Evolutionary conservation across 2,797 vertebrate species (phyloP), one percentile per base, ranked within the genome.

Genomic region (Acrossocheilus fasciatus): DNA sequence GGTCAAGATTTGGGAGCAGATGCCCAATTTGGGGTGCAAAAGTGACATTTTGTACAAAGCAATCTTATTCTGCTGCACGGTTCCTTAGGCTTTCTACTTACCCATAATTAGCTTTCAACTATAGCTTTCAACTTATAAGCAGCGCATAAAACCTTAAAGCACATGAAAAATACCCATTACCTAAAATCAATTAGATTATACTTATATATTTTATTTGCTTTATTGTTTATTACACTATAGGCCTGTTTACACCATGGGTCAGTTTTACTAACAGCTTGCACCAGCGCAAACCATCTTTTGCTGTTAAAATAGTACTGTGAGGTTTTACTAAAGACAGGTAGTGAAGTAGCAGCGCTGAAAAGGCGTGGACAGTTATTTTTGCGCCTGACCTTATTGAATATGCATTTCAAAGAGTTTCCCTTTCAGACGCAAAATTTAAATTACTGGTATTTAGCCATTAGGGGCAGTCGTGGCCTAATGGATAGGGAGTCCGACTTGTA

Each of bases 1-100:
- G 20, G 62, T 77, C 50, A n/a, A 73, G 68, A 73, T 69, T 69
- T 80, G 66, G 54, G 54, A 30, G 66, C 14, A 68, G 62, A 87
- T 86, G 87, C 90, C 91, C 89, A 92, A 93, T 93, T 88, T 34
- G 89, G 88, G 18, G 62, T 66, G 86, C 81, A 84, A 87, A 85
- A 57, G 66, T 84, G 26, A 83, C 87, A 84, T n/a, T 82, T 70
- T 84, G 82, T 57, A 80, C 85, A 87, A 36, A 89, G 80, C 91
- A 89, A 90, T 89, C 92, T 94, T 92, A 94, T 95, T 98, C 97
- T 98, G 97, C 97, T 98, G 97, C 97, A 98, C 97, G 97, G 95
- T 95, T 96, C 92, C 68, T 59, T 70, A 30, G 52, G 57, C 76
- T 45, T 54, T 86, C n/a, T 64, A 89, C 87, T 89, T 47, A 66